Base-by-base conservation (phyloP, 2,797 vertebrate species). In the Zonotrichia albicollis region DNA sequence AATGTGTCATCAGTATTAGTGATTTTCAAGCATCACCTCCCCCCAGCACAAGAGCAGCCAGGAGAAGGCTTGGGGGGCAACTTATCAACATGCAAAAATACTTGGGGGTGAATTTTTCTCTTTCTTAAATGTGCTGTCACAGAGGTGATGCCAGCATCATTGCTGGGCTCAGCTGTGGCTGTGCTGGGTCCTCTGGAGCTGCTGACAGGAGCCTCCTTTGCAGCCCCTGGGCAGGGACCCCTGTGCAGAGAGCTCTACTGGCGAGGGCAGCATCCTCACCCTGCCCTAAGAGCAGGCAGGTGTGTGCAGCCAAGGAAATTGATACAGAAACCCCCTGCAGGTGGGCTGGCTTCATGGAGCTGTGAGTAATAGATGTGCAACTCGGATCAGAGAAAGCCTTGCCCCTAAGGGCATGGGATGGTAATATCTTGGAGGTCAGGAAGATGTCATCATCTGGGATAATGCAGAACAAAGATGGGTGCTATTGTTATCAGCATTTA, bases 171-270 rank as follows among this genome's bases (percentile, higher is more conserved):
- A 45, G 36, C 70, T 74, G 34, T 57, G 80, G 18, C 30, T 78
- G 19, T 13, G 26, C 62, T 21, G 91, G 30, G 21, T 34, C 34
- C 4, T 1, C 45, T 19, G 34, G 66, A 58, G 43, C 34, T 74
- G n/a, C 53, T 72, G 62, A 2, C 32, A 73, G 38, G 21, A 77
- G 54, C n/a, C 38, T 53, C 5, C 48, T 20, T 34, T 81, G 73
- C 26, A 61, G 42, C 26, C 26, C 48, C 42, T 76, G 0, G 0
- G 6, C 30, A 57, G 74, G 45, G 38, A 9, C 38, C 45, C 18
- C 32, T 3, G 8, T 12, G 29, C 50, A 53, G 54, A 61, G 26
- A 65, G 23, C 34, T 66, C 34, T 1, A 1, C 70, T 80, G 70
- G 34, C 19, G 27, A 67, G 55, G 51, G 25, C 55, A 93, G 72